A percentile compares a stretch with the other conserved stretches of the same genome.
Conservation (phyloP, 2,113 vertebrate genomes). For the Thinocorus orbignyianus region DNA sequence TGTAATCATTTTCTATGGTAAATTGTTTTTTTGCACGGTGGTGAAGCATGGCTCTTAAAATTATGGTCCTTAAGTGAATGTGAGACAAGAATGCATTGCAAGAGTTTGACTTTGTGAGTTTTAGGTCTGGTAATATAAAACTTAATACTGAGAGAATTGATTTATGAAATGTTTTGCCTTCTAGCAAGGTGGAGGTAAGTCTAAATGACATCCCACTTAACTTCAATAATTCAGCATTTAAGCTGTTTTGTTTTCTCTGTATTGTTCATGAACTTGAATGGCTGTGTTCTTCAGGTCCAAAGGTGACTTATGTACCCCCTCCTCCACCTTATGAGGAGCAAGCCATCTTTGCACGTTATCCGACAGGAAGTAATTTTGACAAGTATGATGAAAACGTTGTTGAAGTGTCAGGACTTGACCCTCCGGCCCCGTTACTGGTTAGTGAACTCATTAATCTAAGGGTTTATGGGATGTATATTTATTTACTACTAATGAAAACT, state of each 20-base stretch:
- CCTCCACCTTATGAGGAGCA: conserved; percentile 85
- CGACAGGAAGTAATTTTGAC: conserved; percentile 90
- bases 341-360: conserved; percentile 86
- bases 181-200: background rate
- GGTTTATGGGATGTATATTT: background rate
- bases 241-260: background rate
- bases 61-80: background rate
- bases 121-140: background rate
- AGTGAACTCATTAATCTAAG: conserved; percentile 5
- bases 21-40: background rate
- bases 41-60: background rate
- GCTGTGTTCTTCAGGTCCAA: conserved; percentile 76
- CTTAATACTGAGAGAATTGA: background rate
- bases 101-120: background rate
- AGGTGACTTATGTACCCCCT: conserved; percentile 88
- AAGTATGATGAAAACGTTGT: conserved; percentile 92
- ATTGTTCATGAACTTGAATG: background rate
- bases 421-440: conserved; percentile 86
- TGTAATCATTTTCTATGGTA: background rate
- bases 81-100: background rate
- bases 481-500: background rate
- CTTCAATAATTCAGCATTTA: background rate
- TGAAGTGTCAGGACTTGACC: conserved; percentile 85
- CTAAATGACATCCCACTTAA: background rate
- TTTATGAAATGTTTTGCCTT: background rate